phyloP scores from a whole-genome alignment of 2,113 vertebrate genomes.

The Orthonyx spaldingii region DNA sequence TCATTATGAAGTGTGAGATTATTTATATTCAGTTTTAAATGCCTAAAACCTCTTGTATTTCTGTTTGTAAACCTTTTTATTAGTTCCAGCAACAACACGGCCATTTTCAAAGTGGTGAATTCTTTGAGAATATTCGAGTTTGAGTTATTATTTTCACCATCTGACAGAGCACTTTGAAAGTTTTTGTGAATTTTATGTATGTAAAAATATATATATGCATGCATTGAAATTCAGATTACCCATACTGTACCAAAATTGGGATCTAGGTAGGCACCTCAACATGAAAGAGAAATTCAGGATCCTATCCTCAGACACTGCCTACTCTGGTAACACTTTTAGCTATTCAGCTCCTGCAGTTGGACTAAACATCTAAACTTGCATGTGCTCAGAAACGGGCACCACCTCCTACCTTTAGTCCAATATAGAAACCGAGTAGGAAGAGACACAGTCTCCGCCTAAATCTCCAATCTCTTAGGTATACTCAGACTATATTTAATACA shows the following conservation, averaged over 20 bases:
- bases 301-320: slow-evolving; percentile 5
- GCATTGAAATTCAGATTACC: background rate
- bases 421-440: slow-evolving; percentile 37
- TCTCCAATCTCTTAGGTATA: background rate
- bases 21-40: background rate
- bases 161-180: background rate
- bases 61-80: background rate
- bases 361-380: background rate
- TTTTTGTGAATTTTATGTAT: background rate
- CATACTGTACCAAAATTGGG: background rate
- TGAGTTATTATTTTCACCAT: background rate
- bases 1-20: background rate
- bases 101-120: background rate
- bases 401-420: slow-evolving; percentile 18
- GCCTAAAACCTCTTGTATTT: background rate
- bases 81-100: background rate
- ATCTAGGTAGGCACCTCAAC: background rate
- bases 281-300: slow-evolving; percentile 13
- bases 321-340: slow-evolving; percentile 13
- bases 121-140: background rate
- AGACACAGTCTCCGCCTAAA: background rate
- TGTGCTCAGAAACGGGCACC: background rate
- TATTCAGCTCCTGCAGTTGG: background rate
- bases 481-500: background rate
- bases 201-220: background rate